phyloP scores from a whole-genome alignment of 2,797 vertebrate species.

The Danio choprae region DNA sequence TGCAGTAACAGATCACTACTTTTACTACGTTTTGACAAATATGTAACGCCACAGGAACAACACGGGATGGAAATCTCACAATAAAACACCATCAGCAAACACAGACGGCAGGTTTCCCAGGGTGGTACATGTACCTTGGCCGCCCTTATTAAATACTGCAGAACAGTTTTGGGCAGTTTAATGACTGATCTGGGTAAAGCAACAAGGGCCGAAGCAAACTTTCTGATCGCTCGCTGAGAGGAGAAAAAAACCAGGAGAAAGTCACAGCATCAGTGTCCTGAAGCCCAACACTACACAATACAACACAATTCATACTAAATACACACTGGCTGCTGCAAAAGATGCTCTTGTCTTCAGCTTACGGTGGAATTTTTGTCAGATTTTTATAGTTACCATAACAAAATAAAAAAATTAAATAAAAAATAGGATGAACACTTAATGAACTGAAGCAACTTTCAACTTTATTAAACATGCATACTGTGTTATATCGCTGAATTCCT shows the following conservation, averaged over 20 bases:
- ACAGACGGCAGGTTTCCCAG: conserved; percentile 35
- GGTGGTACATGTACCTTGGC: conserved; percentile 88
- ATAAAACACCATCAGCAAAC: conserved; percentile 42
- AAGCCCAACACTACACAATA: neutral
- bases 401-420: no score
- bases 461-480: no score
- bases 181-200: conserved; percentile 99
- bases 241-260: conserved; percentile 43
- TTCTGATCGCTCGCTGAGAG: conserved; percentile 95
- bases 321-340: neutral
- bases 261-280: conserved; percentile 24
- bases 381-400: no score
- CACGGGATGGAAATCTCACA: conserved; percentile 74
- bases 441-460: no score
- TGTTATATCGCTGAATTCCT: no score
- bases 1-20: neutral
- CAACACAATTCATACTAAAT: neutral
- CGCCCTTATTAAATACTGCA: conserved; percentile 97
- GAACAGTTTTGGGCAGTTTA: conserved; percentile 99
- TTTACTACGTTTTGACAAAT: conserved; percentile 18
- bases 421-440: no score
- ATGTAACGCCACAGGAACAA: conserved; percentile 14
- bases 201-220: conserved; percentile 97
- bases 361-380: neutral
- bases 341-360: neutral